These are phyloP conservation scores for Stichodactyla helianthus DNA, from an alignment of 64 coral and sea anemone species.

Conservation along the genomic window DNA sequence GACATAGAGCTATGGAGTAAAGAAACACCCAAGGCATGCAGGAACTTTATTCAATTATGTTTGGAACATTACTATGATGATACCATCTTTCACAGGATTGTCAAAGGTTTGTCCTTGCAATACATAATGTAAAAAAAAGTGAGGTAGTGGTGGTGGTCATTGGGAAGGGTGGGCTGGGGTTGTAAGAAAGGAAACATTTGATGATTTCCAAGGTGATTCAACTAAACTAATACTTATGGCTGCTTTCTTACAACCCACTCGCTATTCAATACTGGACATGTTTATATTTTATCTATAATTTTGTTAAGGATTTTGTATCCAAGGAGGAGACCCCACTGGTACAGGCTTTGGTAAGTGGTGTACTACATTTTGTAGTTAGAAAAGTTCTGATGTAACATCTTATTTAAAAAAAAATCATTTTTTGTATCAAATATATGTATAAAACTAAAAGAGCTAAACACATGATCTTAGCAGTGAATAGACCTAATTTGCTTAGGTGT, in stretches of 20 bases:
- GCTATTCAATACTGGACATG: background rate
- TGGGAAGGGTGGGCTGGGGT: no score
- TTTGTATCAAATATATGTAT: no score
- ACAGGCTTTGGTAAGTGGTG: conserved; percentile 72
- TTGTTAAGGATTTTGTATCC: conserved; percentile 78
- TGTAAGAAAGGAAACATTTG: no score
- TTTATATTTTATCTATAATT: background rate
- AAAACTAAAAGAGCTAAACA: no score
- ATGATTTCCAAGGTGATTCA: no score
- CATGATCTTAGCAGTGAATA: no score
- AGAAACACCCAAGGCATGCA: conserved; percentile 92
- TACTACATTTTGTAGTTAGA: background rate
- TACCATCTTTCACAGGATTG: conserved; percentile 95
- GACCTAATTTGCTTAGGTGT: no score
- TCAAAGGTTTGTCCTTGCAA: conserved; percentile 71
- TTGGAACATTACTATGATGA: conserved; percentile 94
- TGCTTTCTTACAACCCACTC: no score
- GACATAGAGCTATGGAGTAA: conserved; percentile 96
- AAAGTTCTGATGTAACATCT: no score
- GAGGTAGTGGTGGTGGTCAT: background rate
- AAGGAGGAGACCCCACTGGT: conserved; percentile 96
- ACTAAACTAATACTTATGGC: no score
- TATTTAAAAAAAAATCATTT: no score
- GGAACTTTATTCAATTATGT: conserved; percentile 93
- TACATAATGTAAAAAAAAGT: background rate